Base-by-base conservation (phyloP, 2,797 vertebrate species). In the Masticophis lateralis region DNA sequence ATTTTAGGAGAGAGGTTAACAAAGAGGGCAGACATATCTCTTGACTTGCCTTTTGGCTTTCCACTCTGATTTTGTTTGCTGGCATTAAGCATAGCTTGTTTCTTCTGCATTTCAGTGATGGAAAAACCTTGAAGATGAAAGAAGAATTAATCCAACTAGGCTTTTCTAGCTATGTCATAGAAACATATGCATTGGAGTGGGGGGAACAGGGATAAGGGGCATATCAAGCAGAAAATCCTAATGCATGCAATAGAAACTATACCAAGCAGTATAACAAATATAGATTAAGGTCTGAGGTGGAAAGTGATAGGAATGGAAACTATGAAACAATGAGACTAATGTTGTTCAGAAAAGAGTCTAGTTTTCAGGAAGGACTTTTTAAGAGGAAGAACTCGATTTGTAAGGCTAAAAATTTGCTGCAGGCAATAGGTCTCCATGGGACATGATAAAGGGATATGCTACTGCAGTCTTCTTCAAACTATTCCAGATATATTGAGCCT, bases 41-140 rank as follows among this genome's bases (percentile, higher is more conserved):
- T 25, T 16, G 91, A 96, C 96, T 96, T 97, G 99, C 99, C 98
- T 98, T 99, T 99, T 93, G 98, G 98, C 97, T 99, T 99, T 93
- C 98, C 98, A 25, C 97, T 95, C 9, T 98, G 98, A 94, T 98
- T 98, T 95, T 98, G 98, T 97, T 99, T 99, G 96, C 98, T 98
- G 95, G 98, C 99, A 2, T 99, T 99, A 95, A 99, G 94, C 98
- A 99, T 99, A 59, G 99, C 99, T 97, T 99, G 99, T 96, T 99
- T 99, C 97, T 99, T 99, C 96, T 99, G 99, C 94, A 98, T 97
- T 93, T 99, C 99, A 0, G 99, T 99, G 95, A 99, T 98, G 91
- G 98, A 98, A 96, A 99, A 99, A 87, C 99, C 99, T 99, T 92
- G 43, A 91, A 94, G 60, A 92, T 16, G 57, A 95, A 61, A 92